Base-by-base conservation (phyloP, 2,797 vertebrate genomes). In the Molossus alvarezi region DNA sequence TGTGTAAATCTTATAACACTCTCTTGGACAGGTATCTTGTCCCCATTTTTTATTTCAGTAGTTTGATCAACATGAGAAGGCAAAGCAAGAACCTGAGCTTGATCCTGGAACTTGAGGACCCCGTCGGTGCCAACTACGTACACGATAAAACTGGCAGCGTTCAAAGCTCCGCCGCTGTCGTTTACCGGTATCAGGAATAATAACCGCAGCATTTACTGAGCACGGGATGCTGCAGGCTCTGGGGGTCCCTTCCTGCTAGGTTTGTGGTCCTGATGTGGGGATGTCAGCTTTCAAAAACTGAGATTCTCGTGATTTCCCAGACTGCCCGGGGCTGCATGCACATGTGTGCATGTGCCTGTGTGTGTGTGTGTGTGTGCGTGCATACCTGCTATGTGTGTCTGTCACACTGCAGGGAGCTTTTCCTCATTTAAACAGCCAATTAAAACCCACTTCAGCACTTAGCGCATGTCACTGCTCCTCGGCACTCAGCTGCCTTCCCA, bases 401-500 rank as follows among this genome's bases (percentile, higher is more conserved):
- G 86, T 96, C 96, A 97, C 95, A 96, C 98, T 95, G 92, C 98
- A 90, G 98, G 98, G 97, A 96, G 71, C 65, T 88, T 97, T 98
- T 97, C 96, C 96, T 98, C 98, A 95, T 98, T 98, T 98, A 98
- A 98, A 98, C 98, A 98, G 98, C 94, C 97, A 98, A 98, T 98
- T 98, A 98, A 98, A 98, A 90, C 90, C 98, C 95, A 97, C 97
- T 98, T 98, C 89, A 96, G 97, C 96, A 98, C 98, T 98, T 98
- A 98, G 96, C 89, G 95, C 96, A 95, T 81, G 97, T 97, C 98
- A 97, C 98, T 97, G 90, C 96, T 97, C 97, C 91, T 95, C 94
- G 91, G 96, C 96, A 72, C 97, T 98, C 97, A 96, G 98, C 97
- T 98, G 98, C 97, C 97, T 97, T 97, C 98, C 97, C 97, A 98